Base-by-base conservation (phyloP, 2,888 invertebrate species). In the Drosophila nr. medialis region DNA sequence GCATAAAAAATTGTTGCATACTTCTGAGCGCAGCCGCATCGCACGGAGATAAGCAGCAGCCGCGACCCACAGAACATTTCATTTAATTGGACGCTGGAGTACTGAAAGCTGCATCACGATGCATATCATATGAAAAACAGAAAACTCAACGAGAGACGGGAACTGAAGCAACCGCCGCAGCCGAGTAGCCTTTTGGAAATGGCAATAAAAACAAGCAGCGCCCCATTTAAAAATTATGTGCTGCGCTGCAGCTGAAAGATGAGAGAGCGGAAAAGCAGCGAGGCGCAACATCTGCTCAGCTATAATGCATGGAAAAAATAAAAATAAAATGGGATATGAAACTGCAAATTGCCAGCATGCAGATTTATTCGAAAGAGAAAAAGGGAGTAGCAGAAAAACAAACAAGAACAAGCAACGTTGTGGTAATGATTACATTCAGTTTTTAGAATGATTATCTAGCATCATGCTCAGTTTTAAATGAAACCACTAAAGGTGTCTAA, bases 41-140 rank as follows among this genome's bases (percentile, higher is more conserved):
- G 68, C 38, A 49, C 13, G 42, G 81, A 74, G 70, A 77, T 77
- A 77, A 77, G 71, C 75, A 81, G 76, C 40, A 40, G 45, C 68
- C 63, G 64, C 80, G 75, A 72, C 67, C 75, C 75, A 75, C 79
- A 81, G 75, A 81, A 81, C 76, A 81, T 90, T 90, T 90, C 86
- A 73, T 86, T 90, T 87, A 87, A 87, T 87, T 87, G 87, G 90
- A 89, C 87, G 82, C 87, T 82, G 72, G 89, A 90, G 90, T 86
- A 90, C 86, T 78, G 83, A 75, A 89, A 63, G 75, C 84, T 85
- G 87, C 84, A 89, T 76, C 81, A 84, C 81, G 84, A 84, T 89
- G 84, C 89, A 84, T 45, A 89, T 86, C 75, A 74, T 78, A 77
- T 77, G 79, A 77, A 77, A 63, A 55, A n/a, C n/a, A 24, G 45